Conservation (phyloP, 2,113 vertebrate species). For the Hymenochirus boettgeri region DNA sequence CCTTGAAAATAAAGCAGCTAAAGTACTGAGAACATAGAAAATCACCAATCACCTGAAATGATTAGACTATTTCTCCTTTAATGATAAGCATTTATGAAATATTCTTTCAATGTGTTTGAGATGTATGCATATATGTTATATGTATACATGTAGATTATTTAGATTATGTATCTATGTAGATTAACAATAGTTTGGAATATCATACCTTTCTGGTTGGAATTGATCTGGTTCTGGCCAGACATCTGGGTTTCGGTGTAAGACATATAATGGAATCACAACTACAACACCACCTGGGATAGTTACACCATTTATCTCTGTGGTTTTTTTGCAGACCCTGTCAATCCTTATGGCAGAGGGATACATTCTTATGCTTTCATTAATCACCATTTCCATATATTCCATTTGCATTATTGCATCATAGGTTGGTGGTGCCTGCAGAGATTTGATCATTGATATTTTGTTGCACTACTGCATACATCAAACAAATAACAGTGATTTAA, state of each 20-base stretch:
- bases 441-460: too few relatives aligned
- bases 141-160: slow-evolving; percentile 16
- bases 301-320: slow-evolving; percentile 68
- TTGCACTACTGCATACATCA: too few relatives aligned
- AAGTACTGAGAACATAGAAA: too few relatives aligned
- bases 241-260: slow-evolving; percentile 55
- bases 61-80: too few relatives aligned
- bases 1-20: too few relatives aligned
- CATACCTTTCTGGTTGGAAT: slow-evolving; percentile 81
- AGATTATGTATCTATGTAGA: slow-evolving; percentile 7
- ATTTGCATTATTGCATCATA: slow-evolving; percentile 67
- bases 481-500: too few relatives aligned
- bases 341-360: slow-evolving; percentile 62
- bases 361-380: slow-evolving; percentile 67
- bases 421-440: slow-evolving; percentile 49
- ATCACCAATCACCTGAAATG: too few relatives aligned
- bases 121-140: slow-evolving; percentile 44
- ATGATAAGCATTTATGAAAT: too few relatives aligned
- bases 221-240: slow-evolving; percentile 69
- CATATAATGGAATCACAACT: slow-evolving; percentile 55
- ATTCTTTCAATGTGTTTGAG: too few relatives aligned
- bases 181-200: neutral
- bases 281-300: slow-evolving; percentile 66
- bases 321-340: slow-evolving; percentile 70
- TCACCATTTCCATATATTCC: slow-evolving; percentile 71